phyloP scores from a whole-genome alignment of 2,113 vertebrate species.

The Tiliqua scincoides region DNA sequence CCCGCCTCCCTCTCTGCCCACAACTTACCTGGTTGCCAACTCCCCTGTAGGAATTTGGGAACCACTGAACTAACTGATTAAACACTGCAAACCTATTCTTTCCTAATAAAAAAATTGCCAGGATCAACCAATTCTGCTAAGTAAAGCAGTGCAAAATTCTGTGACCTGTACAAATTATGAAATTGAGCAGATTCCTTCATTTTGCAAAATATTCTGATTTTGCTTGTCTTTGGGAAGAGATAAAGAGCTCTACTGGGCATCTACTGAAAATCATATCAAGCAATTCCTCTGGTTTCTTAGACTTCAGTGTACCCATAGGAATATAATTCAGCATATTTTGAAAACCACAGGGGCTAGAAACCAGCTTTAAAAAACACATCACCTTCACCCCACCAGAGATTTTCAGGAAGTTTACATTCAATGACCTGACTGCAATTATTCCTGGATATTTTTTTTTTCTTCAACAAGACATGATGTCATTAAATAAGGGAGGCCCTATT shows the following conservation, averaged over 20 bases:
- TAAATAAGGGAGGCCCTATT: too few relatives aligned
- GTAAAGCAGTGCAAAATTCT: not conserved
- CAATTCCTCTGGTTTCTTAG: not conserved
- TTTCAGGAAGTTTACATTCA: not conserved
- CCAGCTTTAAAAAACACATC: not conserved
- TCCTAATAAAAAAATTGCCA: too few relatives aligned
- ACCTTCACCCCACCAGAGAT: not conserved
- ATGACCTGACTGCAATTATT: too few relatives aligned
- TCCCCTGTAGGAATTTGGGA: too few relatives aligned
- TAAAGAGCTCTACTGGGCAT: not conserved
- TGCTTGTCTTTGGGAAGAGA: not conserved
- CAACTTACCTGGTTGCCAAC: too few relatives aligned
- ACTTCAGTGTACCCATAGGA: not conserved
- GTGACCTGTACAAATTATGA: not conserved
- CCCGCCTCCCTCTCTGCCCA: too few relatives aligned
- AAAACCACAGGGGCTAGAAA: not conserved
- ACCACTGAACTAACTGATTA: too few relatives aligned
- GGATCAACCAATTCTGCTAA: not conserved
- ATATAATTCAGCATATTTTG: too few relatives aligned
- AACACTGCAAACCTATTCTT: too few relatives aligned
- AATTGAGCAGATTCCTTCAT: not conserved
- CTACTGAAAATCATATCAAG: not conserved
- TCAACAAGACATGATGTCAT: too few relatives aligned
- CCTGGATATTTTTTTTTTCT: too few relatives aligned
- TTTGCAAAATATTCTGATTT: not conserved